phyloP scores from a whole-genome alignment of 2,797 vertebrate species.

The Taeniopygia guttata region DNA sequence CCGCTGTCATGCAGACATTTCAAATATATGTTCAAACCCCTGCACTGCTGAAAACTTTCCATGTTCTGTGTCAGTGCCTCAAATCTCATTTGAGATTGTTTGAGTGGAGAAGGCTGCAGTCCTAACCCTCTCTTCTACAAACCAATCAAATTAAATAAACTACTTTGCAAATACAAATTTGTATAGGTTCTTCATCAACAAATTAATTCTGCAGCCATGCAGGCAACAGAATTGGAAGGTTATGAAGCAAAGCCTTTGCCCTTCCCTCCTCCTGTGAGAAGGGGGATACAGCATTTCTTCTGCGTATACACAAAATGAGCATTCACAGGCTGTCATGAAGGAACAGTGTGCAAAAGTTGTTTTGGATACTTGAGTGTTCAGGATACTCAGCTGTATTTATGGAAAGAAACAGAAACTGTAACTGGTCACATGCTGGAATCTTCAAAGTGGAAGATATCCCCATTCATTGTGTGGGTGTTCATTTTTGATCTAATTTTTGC shows the following conservation, averaged over 20 bases:
- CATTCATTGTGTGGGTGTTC: not conserved
- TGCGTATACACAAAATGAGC: not conserved
- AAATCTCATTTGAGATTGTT: not conserved
- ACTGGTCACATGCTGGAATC: not conserved
- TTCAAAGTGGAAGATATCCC: not conserved
- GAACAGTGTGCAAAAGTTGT: not conserved
- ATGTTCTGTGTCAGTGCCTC: not conserved
- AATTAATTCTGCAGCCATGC: not conserved
- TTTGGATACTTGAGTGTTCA: not conserved
- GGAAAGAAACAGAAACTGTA: not conserved
- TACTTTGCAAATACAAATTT: not conserved
- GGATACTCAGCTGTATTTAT: not conserved
- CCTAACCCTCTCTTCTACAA: not conserved
- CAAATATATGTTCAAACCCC: not conserved
- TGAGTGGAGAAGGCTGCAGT: not conserved
- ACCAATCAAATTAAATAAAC: not conserved
- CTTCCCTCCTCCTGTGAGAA: not conserved
- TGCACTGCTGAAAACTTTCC: not conserved
- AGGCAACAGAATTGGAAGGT: not conserved
- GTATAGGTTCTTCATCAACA: not conserved
- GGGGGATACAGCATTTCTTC: not conserved
- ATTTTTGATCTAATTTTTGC: not conserved
- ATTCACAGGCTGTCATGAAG: not conserved
- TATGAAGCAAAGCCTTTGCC: not conserved
- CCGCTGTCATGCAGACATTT: not conserved